Percentiles rank a stretch among this genome's conserved stretches.
Conservation (phyloP, 2,888 invertebrate species). For the Ophion ventricosus region DNA sequence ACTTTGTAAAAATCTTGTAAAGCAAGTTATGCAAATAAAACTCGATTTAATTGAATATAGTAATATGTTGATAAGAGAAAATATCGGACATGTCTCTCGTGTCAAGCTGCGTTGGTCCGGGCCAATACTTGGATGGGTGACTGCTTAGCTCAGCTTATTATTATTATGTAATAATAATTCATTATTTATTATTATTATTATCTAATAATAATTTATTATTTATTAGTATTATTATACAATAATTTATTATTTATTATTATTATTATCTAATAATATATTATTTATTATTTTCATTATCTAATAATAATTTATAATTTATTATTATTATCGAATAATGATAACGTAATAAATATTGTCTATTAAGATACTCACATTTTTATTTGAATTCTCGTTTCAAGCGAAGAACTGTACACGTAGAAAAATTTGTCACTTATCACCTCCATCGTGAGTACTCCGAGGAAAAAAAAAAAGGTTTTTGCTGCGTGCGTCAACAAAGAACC, state of each 20-base stretch:
- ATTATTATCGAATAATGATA: background rate
- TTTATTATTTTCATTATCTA: background rate
- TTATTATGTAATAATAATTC: background rate
- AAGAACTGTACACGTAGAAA: slow-evolving; percentile 95
- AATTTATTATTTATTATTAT: background rate
- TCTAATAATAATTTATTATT: no score
- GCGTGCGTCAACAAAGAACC: background rate
- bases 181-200: background rate
- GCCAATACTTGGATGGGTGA: background rate
- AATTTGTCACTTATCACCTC: slow-evolving; percentile 92
- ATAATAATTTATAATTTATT: background rate
- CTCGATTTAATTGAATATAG: no score
- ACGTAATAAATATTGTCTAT: background rate
- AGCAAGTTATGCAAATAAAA: no score
- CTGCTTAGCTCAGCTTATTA: background rate
- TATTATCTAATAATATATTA: background rate
- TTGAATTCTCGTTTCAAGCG: slow-evolving; percentile 93
- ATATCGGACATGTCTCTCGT: background rate
- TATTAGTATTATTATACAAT: no score
- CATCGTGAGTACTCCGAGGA: slow-evolving; percentile 83
- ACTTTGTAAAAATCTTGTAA: no score
- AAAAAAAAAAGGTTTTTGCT: background rate
- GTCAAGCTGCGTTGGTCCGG: background rate
- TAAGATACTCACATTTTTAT: slow-evolving; percentile 93
- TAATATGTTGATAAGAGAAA: background rate